Conservation (phyloP, 2,797 vertebrate genomes). For the Pachyuromys duprasi region DNA sequence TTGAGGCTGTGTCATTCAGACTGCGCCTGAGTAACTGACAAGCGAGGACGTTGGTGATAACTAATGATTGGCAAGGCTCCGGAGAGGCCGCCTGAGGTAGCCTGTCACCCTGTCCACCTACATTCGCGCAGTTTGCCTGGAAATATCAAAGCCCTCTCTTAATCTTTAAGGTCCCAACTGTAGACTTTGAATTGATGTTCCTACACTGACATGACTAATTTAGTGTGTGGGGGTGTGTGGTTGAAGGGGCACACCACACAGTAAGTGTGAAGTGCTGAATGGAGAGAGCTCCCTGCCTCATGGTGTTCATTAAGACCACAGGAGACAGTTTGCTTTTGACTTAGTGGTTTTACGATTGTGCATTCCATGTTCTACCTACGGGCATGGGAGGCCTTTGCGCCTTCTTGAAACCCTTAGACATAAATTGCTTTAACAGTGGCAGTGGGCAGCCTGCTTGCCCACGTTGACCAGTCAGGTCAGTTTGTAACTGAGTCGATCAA, state of each 20-base stretch:
- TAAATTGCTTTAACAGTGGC: neutral
- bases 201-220: neutral
- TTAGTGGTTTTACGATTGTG: neutral
- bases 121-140: neutral
- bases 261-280: neutral
- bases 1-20: neutral
- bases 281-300: neutral
- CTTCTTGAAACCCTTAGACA: neutral
- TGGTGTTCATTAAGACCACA: neutral
- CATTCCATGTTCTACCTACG: neutral
- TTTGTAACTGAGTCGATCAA: slow-evolving; percentile 23
- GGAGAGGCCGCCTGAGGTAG: neutral
- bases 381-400: neutral
- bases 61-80: neutral
- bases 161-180: neutral
- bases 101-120: too few species aligned
- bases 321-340: neutral
- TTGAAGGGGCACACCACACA: neutral
- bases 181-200: neutral
- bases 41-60: neutral
- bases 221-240: neutral
- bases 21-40: neutral
- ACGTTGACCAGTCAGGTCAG: neutral
- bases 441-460: neutral
- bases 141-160: neutral